phyloP scores from a whole-genome alignment of 2,113 vertebrate species.

The Sitta europaea region DNA sequence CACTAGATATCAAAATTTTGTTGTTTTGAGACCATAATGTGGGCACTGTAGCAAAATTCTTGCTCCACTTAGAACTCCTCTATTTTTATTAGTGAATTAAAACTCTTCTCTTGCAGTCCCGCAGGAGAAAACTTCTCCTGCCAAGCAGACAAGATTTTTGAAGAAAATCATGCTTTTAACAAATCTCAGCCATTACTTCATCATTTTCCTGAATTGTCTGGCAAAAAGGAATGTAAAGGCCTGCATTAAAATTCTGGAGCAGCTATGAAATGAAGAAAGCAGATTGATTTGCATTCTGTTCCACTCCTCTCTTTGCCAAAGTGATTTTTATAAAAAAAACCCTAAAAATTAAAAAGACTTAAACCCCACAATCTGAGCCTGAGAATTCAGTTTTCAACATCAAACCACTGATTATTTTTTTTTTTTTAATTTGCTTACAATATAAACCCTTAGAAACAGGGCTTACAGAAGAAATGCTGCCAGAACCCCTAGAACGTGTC shows the following conservation, averaged over 20 bases:
- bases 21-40: background rate
- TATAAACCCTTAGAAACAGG: background rate
- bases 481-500: background rate
- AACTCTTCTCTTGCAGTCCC: background rate
- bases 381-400: background rate
- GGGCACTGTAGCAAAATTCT: background rate
- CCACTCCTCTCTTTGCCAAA: constrained; percentile 24
- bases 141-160: background rate
- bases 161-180: background rate
- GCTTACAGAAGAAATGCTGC: background rate
- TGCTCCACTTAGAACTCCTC: background rate
- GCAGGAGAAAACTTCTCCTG: background rate
- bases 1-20: background rate
- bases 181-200: background rate
- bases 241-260: background rate
- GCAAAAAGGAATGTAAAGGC: constrained; percentile 2
- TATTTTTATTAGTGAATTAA: background rate
- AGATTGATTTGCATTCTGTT: constrained; percentile 58
- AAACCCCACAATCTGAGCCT: background rate
- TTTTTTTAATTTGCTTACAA: background rate
- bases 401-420: background rate
- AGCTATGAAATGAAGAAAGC: constrained; percentile 16
- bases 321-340: background rate
- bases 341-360: background rate
- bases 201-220: background rate